These are phyloP conservation scores for Tachina grossa DNA, from an alignment of 2,888 invertebrate species.

Conservation along the genomic window DNA sequence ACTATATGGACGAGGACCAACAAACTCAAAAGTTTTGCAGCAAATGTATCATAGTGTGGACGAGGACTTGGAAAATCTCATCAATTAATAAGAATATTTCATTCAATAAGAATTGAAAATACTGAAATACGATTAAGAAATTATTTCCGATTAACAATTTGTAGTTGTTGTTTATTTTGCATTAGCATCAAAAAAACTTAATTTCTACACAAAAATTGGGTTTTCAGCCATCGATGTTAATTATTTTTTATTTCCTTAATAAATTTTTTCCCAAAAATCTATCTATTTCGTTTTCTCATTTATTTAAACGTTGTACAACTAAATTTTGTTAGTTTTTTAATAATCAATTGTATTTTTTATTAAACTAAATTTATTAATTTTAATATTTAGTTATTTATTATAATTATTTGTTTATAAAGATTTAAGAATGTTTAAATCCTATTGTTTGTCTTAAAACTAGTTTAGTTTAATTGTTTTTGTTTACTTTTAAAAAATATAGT, in stretches of 20 bases:
- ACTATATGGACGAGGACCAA: no score
- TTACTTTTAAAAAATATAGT: not conserved
- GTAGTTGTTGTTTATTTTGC: no score
- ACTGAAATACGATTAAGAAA: no score
- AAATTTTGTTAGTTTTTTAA: constrained; percentile 18
- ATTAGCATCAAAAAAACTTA: no score
- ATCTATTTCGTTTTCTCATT: constrained; percentile 46
- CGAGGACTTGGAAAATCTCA: no score
- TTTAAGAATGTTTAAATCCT: constrained; percentile 52
- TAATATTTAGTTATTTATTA: constrained; percentile 42
- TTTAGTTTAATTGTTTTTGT: constrained; percentile 33
- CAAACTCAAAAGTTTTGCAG: no score
- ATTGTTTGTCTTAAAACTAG: constrained; percentile 47
- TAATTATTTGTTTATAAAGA: constrained; percentile 48
- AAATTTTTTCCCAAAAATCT: constrained; percentile 24
- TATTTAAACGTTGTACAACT: constrained; percentile 22
- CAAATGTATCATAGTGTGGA: no score
- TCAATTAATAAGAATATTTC: no score
- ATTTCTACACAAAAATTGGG: no score
- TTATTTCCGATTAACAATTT: no score
- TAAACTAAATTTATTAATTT: constrained; percentile 57
- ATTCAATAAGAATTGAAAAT: no score
- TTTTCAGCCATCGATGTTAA: no score
- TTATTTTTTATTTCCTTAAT: constrained; percentile 1
- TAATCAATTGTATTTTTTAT: constrained; percentile 44